These are phyloP conservation scores for Dryoscopus gambensis DNA, from an alignment of 2,113 vertebrate genomes.

Conservation along the genomic window DNA sequence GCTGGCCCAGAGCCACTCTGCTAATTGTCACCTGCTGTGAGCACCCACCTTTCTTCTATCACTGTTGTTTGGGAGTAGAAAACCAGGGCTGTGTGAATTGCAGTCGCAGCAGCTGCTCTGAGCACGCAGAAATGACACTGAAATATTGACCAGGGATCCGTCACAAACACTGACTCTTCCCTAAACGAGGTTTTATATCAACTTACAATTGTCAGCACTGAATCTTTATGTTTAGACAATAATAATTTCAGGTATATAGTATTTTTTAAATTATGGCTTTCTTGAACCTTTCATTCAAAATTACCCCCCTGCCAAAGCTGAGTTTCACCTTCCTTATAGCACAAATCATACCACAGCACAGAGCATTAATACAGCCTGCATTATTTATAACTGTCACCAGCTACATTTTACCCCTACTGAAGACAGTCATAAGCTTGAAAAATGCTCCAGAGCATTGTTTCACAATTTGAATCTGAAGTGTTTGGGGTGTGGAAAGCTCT, in stretches of 20 bases:
- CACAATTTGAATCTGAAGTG: background rate
- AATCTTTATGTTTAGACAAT: background rate
- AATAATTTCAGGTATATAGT: background rate
- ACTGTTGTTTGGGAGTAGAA: background rate
- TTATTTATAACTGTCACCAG: conserved; percentile 4
- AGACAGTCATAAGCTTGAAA: background rate
- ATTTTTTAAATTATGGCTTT: background rate
- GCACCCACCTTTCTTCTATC: background rate
- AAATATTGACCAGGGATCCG: background rate
- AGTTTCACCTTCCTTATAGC: background rate
- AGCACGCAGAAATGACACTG: background rate
- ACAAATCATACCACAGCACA: background rate
- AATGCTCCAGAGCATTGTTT: background rate
- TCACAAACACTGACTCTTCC: background rate
- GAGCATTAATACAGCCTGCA: background rate
- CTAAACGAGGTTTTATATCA: background rate
- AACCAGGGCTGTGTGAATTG: background rate
- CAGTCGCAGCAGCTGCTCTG: background rate
- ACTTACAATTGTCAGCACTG: background rate
- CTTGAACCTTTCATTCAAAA: background rate
- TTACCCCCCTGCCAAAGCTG: background rate
- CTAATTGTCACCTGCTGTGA: background rate
- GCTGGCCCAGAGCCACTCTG: background rate
- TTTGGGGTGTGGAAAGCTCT: background rate
- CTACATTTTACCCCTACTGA: background rate